These are phyloP conservation scores for Pygoscelis antarcticus DNA, from an alignment of 2,113 vertebrate genomes.

Conservation along the genomic window DNA sequence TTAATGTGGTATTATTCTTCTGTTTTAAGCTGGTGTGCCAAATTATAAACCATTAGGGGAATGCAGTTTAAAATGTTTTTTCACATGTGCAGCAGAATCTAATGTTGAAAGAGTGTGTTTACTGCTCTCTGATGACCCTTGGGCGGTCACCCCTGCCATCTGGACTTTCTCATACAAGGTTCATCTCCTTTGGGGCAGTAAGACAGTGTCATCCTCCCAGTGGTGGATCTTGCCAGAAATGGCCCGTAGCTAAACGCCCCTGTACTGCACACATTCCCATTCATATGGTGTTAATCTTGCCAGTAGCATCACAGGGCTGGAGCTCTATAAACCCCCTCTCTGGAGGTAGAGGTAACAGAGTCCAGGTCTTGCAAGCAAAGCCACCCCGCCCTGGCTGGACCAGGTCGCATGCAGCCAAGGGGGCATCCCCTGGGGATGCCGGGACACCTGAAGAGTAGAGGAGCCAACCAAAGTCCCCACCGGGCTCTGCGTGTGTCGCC, in stretches of 20 bases:
- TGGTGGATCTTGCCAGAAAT: neutral
- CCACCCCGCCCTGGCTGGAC: neutral
- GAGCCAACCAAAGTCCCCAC: neutral
- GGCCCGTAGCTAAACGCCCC: neutral
- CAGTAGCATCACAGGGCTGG: neutral
- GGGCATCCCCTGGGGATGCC: neutral
- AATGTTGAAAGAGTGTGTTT: neutral
- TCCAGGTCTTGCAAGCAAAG: neutral
- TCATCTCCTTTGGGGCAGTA: neutral
- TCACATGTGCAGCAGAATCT: neutral
- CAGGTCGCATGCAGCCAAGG: neutral
- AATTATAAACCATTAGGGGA: neutral
- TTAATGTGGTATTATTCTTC: neutral
- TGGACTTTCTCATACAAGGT: neutral
- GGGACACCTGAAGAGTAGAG: neutral
- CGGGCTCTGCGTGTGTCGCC: rapidly evolving
- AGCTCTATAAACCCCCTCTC: neutral
- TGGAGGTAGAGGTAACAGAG: neutral
- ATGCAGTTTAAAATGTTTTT: neutral
- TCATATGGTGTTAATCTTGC: neutral
- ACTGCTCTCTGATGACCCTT: neutral
- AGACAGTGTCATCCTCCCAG: too few relatives aligned
- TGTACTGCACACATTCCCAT: neutral
- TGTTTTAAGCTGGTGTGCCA: neutral
- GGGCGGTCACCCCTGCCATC: neutral